These are phyloP conservation scores for Harpagifer antarcticus DNA, from an alignment of 2,797 vertebrate genomes.

Conservation along the genomic window DNA sequence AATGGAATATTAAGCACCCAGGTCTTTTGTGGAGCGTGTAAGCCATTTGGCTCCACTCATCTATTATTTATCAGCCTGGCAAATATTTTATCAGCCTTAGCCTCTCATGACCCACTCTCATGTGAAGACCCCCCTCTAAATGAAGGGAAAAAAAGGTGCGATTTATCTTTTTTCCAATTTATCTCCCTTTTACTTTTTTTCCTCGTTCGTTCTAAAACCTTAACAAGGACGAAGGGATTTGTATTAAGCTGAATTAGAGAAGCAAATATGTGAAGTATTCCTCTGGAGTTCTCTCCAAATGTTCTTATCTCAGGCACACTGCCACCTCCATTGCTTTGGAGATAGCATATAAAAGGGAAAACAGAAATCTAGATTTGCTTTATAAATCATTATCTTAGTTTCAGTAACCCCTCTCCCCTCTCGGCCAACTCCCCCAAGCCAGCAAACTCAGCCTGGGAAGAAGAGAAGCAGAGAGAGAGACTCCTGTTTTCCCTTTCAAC, in stretches of 20 bases:
- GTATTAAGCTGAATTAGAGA: constrained; percentile 60
- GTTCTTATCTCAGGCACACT: constrained; percentile 63
- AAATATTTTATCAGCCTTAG: constrained; percentile 86
- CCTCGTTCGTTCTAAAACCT: constrained; percentile 69
- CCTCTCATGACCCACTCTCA: constrained; percentile 80
- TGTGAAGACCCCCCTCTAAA: constrained; percentile 70
- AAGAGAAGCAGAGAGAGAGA: constrained; percentile 61
- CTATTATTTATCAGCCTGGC: constrained; percentile 87
- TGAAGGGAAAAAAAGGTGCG: constrained; percentile 53
- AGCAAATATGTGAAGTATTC: constrained; percentile 74
- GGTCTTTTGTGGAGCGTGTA: constrained; percentile 86
- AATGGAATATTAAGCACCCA: constrained; percentile 86
- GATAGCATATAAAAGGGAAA: constrained; percentile 70
- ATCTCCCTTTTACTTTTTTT: constrained; percentile 66
- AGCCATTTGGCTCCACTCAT: constrained; percentile 87
- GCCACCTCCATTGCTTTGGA: constrained; percentile 65
- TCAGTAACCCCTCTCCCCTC: constrained; percentile 47
- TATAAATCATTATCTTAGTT: constrained; percentile 81
- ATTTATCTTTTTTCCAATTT: constrained; percentile 64
- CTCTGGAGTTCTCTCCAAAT: constrained; percentile 65
- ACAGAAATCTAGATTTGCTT: constrained; percentile 67
- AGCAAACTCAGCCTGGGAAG: constrained; percentile 63
- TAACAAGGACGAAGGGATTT: constrained; percentile 65
- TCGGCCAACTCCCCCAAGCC: constrained; percentile 62
- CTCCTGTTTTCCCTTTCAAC: constrained; percentile 83